Conservation (phyloP, 2,113 vertebrate species). For the Ophthalmolycus amberensis region DNA sequence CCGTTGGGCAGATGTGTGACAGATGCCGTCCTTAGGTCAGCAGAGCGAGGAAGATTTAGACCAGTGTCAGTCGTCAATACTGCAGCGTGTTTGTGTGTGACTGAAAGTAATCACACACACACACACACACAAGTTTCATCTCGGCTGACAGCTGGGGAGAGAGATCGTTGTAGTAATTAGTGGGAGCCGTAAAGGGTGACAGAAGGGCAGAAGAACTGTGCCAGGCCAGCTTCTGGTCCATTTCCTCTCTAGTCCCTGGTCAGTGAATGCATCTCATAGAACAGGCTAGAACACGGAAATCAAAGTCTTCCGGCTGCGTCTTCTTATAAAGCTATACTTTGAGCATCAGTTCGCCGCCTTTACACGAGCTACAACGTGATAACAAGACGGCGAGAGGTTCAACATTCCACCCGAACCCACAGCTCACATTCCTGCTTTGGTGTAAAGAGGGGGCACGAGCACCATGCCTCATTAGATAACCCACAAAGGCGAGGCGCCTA, state of each 20-base stretch:
- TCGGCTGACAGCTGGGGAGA: slow-evolving; percentile 54
- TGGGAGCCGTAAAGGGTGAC: slow-evolving; percentile 31
- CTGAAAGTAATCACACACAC: slow-evolving; percentile 35
- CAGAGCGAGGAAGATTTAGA: slow-evolving; percentile 60
- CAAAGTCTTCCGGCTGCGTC: slow-evolving; percentile 1
- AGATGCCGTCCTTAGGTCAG: slow-evolving; percentile 65
- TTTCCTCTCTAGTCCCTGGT: slow-evolving; percentile 3
- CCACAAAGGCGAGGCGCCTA: slow-evolving; percentile 59
- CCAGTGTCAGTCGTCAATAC: slow-evolving; percentile 33
- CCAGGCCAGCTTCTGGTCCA: slow-evolving; percentile 1
- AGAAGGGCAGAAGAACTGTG: slow-evolving; percentile 48
- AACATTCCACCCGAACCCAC: slow-evolving; percentile 69
- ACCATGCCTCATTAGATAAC: slow-evolving; percentile 75
- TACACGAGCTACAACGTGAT: slow-evolving; percentile 30
- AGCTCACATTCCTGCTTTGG: slow-evolving; percentile 72
- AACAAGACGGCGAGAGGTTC: slow-evolving; percentile 61
- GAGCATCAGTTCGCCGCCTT: neutral
- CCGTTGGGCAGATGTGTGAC: slow-evolving; percentile 63
- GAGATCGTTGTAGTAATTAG: slow-evolving; percentile 60
- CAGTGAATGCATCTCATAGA: slow-evolving; percentile 8
- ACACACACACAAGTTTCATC: slow-evolving; percentile 18
- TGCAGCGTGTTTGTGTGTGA: neutral
- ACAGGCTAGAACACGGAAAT: slow-evolving; percentile 1
- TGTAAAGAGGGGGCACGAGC: slow-evolving; percentile 65
- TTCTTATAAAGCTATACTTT: slow-evolving; percentile 1